Conservation (phyloP, 2,797 vertebrate species). For the Acanthurus lineatus region DNA sequence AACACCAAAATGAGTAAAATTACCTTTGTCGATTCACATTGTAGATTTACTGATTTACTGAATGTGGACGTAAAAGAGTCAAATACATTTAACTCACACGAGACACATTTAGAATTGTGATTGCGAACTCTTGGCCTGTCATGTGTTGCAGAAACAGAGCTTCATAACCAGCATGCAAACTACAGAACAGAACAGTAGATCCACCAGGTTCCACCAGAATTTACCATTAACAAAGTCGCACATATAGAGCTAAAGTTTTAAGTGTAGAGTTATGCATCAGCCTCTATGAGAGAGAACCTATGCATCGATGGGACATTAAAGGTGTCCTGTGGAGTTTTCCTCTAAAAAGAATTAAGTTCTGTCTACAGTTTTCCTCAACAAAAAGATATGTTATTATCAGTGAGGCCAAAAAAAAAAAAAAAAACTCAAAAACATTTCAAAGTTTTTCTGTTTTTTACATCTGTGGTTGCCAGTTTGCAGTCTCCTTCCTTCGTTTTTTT, state of each 20-base stretch:
- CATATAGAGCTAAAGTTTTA: conserved; percentile 44
- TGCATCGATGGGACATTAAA: not conserved
- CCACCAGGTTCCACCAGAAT: conserved; percentile 8
- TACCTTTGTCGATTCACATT: conserved; percentile 2
- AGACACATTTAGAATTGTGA: not conserved
- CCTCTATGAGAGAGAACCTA: not conserved
- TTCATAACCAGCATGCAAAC: not conserved
- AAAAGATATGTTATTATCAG: not conserved
- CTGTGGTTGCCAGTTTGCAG: not conserved
- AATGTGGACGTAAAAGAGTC: not conserved
- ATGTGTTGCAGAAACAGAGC: not conserved
- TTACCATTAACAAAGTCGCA: conserved; percentile 13
- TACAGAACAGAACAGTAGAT: conserved; percentile 1
- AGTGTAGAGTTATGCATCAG: conserved; percentile 15
- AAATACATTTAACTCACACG: not conserved
- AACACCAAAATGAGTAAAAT: conserved; percentile 9
- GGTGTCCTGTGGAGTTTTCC: not conserved
- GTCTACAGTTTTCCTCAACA: not conserved
- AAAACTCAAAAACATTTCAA: not conserved
- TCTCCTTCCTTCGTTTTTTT: not conserved
- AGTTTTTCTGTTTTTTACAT: not conserved
- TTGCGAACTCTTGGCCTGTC: not conserved
- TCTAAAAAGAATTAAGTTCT: not conserved
- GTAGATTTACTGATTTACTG: not conserved
- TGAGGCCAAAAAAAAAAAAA: not conserved